These are phyloP conservation scores for Napeogenes inachia DNA, from an alignment of 2,888 invertebrate species.

Conservation along the genomic window DNA sequence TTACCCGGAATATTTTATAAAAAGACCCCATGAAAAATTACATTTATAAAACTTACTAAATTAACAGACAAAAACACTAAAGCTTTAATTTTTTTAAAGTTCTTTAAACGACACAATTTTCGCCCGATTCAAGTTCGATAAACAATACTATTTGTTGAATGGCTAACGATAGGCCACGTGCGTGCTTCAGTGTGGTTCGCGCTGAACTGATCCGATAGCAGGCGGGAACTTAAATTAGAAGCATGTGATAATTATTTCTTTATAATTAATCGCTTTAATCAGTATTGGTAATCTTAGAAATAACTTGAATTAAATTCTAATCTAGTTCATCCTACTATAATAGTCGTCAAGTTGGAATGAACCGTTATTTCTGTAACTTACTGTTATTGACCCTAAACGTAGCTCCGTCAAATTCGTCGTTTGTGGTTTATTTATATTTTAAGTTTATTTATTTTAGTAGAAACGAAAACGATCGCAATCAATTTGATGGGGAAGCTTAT, in stretches of 20 bases:
- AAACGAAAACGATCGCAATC: no score
- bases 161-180: background rate
- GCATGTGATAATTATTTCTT: background rate
- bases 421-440: no score
- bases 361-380: no score
- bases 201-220: constrained; percentile 2
- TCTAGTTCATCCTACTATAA: no score
- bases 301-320: background rate
- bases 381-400: no score
- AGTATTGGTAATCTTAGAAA: background rate
- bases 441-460: no score
- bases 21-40: constrained; percentile 1
- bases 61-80: background rate
- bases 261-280: background rate
- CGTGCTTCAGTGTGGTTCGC: background rate
- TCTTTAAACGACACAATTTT: no score
- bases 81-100: no score
- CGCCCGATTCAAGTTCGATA: background rate
- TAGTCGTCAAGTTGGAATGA: no score
- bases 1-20: constrained; percentile 17
- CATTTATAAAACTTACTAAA: background rate
- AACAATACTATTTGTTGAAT: background rate
- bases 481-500: no score
- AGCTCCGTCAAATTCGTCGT: no score
- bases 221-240: background rate